Conservation (phyloP, 2,797 vertebrate genomes). For the Sebastes miniatus region DNA sequence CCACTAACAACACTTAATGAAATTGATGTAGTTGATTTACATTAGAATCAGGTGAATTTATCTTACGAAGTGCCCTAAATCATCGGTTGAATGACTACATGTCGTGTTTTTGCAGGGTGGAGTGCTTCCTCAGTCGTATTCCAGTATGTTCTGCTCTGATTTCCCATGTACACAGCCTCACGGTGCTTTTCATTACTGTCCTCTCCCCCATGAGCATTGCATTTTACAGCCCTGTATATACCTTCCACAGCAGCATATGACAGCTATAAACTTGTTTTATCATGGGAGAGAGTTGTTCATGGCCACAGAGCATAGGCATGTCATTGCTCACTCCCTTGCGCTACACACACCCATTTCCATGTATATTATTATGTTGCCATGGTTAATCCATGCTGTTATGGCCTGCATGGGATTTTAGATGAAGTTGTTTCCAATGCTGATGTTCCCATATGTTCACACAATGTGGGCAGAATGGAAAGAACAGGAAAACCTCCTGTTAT, state of each 20-base stretch:
- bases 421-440: neutral
- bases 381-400: neutral
- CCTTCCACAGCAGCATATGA: neutral
- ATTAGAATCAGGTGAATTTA: neutral
- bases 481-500: neutral
- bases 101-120: neutral
- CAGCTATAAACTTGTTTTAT: slow-evolving; percentile 32
- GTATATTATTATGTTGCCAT: neutral
- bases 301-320: neutral
- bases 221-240: slow-evolving; percentile 28
- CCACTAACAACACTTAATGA: neutral
- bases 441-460: neutral
- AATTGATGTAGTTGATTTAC: neutral
- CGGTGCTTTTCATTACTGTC: slow-evolving; percentile 4
- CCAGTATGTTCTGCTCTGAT: neutral
- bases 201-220: neutral
- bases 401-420: neutral
- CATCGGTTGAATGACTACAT: neutral
- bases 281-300: neutral
- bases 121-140: neutral
- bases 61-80: neutral
- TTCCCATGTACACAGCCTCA: neutral
- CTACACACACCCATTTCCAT: neutral
- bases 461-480: neutral
- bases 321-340: neutral